phyloP scores from a whole-genome alignment of 1,140 invertebrate genomes.

The Plutomurus gul region DNA sequence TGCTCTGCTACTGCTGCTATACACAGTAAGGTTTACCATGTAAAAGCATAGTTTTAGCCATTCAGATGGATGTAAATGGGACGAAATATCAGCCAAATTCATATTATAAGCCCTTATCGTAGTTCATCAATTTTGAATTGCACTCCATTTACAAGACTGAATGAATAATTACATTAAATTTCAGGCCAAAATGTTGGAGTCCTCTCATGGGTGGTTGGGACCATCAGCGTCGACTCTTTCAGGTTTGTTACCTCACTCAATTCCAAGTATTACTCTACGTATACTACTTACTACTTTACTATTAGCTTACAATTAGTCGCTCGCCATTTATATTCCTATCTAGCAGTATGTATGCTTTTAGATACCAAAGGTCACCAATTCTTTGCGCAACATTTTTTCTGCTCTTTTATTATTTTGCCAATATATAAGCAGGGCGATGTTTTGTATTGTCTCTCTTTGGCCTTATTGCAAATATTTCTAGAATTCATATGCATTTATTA shows the following conservation, averaged over 20 bases:
- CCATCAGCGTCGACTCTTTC: constrained; percentile 76
- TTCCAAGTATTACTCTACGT: no score
- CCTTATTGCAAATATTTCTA: no score
- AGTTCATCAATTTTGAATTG: constrained; percentile 32
- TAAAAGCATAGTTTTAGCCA: neutral
- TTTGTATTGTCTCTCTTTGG: no score
- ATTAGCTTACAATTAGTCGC: no score
- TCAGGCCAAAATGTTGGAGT: constrained; percentile 86
- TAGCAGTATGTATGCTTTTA: no score
- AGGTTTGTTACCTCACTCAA: constrained; percentile 63
- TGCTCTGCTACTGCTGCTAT: no score
- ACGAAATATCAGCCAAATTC: neutral
- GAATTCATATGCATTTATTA: no score
- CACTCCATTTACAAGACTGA: constrained; percentile 34
- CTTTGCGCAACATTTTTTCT: no score
- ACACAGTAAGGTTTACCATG: neutral
- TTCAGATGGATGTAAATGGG: neutral
- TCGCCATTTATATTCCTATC: no score
- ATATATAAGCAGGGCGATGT: no score
- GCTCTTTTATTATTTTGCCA: no score
- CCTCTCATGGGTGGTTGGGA: constrained; percentile 84
- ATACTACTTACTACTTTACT: neutral
- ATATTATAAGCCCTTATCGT: neutral
- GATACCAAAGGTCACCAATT: no score
- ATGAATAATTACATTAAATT: constrained; percentile 57